Evolutionary conservation across 2,797 vertebrate species (phyloP).

Genomic region (Microchirus variegatus): DNA sequence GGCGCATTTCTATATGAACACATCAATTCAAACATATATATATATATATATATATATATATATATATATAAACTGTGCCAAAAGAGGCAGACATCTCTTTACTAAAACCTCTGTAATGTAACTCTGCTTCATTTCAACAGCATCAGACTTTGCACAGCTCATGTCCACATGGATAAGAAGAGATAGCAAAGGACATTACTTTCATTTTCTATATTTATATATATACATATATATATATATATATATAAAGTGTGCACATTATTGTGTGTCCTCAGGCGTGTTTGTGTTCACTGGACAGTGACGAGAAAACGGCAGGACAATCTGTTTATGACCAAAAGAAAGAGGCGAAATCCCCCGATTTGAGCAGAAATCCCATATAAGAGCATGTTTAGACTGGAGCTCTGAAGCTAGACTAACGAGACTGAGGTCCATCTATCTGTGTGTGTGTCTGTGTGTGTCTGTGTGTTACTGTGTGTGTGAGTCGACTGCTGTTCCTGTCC

Average conservation of each 20-base stretch:
- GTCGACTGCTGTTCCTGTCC: constrained; percentile 77
- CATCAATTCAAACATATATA: too few species aligned
- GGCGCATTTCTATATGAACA: neutral
- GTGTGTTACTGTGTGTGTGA: constrained; percentile 23
- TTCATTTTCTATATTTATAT: too few species aligned
- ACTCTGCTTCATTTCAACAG: too few species aligned
- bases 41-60: too few species aligned
- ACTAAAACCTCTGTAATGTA: too few species aligned
- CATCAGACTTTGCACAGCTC: too few species aligned
- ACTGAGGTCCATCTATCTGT: constrained; percentile 34
- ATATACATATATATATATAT: too few species aligned
- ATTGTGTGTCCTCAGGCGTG: constrained; percentile 13
- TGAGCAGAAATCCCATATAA: constrained; percentile 68
- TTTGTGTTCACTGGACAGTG: constrained; percentile 14
- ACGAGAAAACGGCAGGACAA: constrained; percentile 17
- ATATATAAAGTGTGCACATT: constrained; percentile 34
- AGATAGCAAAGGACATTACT: too few species aligned
- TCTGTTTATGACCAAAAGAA: constrained; percentile 59
- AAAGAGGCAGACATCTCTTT: too few species aligned
- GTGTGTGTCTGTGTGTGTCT: constrained; percentile 17
- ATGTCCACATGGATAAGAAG: too few species aligned
- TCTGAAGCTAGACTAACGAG: constrained; percentile 52
- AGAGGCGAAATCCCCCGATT: constrained; percentile 50
- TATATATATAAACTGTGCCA: too few species aligned
- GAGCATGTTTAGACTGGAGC: constrained; percentile 71